phyloP scores from a whole-genome alignment of 92 coral and sea anemone genomes.

The Epizoanthus illoricatus region DNA sequence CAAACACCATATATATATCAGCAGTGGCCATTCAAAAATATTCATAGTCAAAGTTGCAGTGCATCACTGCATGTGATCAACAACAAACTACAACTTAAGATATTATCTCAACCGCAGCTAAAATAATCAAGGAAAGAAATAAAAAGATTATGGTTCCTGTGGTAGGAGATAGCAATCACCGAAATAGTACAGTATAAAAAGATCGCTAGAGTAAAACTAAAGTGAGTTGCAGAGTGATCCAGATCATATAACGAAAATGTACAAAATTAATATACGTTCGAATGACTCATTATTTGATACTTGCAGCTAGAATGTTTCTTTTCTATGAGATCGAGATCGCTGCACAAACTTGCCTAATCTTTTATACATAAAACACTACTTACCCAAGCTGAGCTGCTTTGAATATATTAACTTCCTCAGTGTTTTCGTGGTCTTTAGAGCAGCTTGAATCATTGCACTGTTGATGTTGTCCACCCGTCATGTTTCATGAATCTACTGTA shows the following conservation, averaged over 20 bases:
- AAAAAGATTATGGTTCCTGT: too few relatives aligned
- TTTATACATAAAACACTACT: constrained; percentile 24
- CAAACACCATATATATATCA: too few relatives aligned
- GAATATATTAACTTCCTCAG: constrained; percentile 76
- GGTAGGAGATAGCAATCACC: too few relatives aligned
- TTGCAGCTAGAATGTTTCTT: background rate
- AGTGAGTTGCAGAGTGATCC: background rate
- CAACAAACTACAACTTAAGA: too few relatives aligned
- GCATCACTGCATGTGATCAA: too few relatives aligned
- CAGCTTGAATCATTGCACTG: constrained; percentile 31
- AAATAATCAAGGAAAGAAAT: too few relatives aligned
- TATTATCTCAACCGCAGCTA: too few relatives aligned
- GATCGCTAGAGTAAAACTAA: background rate
- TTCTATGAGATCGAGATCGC: background rate
- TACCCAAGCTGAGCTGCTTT: constrained; percentile 88
- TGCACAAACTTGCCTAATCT: background rate
- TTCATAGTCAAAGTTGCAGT: too few relatives aligned
- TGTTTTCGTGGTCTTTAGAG: constrained; percentile 30
- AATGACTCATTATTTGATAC: too few relatives aligned
- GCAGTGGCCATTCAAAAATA: too few relatives aligned
- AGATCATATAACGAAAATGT: background rate
- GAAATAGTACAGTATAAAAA: background rate
- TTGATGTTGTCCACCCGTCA: constrained; percentile 66
- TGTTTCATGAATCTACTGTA: constrained; percentile 31
- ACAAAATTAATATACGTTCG: too few relatives aligned